Percentiles rank a stretch among this genome's conserved stretches.
Evolutionary conservation across 2,113 vertebrate species (phyloP).

Genomic region (Suricata suricatta): DNA sequence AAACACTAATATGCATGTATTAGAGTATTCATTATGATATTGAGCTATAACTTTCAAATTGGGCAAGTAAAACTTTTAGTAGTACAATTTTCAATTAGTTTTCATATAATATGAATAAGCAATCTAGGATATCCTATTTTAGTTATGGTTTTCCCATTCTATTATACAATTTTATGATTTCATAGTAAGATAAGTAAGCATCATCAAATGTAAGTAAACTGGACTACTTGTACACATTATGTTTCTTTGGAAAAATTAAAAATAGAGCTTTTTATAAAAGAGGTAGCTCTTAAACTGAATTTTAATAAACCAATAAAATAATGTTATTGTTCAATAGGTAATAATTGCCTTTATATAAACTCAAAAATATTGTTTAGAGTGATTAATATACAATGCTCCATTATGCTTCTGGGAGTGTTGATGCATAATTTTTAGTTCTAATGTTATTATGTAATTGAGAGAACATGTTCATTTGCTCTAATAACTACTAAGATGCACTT

Average conservation of each 20-base stretch:
- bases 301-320: constrained; percentile 84
- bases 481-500: constrained; percentile 97
- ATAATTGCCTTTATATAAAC: constrained; percentile 90
- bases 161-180: constrained; percentile 31
- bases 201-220: constrained; percentile 27
- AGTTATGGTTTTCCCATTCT: background rate
- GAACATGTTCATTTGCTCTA: constrained; percentile 93
- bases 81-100: background rate
- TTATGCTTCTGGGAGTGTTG: constrained; percentile 89
- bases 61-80: constrained; percentile 42
- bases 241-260: constrained; percentile 69
- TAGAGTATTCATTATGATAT: background rate
- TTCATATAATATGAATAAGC: background rate
- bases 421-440: constrained; percentile 90
- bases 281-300: constrained; percentile 79
- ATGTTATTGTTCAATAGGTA: constrained; percentile 88
- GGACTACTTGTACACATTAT: constrained; percentile 36
- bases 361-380: constrained; percentile 90
- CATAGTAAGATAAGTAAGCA: background rate
- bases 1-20: background rate
- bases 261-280: constrained; percentile 74
- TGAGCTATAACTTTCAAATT: constrained; percentile 32
- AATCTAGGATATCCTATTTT: constrained; percentile 15
- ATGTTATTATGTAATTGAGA: constrained; percentile 90
- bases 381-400: constrained; percentile 91